Conservation (phyloP, 2,797 vertebrate species). For the Chrosomus eos region DNA sequence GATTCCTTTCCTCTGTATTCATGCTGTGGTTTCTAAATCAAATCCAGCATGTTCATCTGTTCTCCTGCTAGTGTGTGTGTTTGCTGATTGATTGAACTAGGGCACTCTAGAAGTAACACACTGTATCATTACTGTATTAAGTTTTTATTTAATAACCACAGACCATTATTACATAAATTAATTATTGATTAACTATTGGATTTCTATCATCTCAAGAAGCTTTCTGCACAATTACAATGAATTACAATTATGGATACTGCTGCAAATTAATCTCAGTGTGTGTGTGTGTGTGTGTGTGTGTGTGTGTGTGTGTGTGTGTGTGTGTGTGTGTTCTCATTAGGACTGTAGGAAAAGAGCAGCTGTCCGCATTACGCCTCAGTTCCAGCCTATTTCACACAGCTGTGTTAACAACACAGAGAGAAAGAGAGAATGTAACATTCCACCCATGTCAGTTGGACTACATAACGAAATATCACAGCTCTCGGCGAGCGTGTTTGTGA, state of each 20-base stretch:
- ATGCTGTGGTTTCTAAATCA: constrained; percentile 52
- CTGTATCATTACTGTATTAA: constrained; percentile 33
- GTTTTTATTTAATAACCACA: constrained; percentile 49
- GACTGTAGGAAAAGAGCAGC: constrained; percentile 51
- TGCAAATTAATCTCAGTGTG: constrained; percentile 4
- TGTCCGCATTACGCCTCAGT: constrained; percentile 55
- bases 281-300: constrained; percentile 36
- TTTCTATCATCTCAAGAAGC: constrained; percentile 33
- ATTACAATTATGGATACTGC: constrained; percentile 24
- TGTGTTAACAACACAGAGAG: constrained; percentile 52
- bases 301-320: too few species aligned
- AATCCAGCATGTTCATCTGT: constrained; percentile 56
- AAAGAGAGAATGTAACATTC: constrained; percentile 38
- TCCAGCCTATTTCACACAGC: constrained; percentile 59
- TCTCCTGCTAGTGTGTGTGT: constrained; percentile 35
- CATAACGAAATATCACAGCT: constrained; percentile 45
- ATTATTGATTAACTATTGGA: constrained; percentile 43
- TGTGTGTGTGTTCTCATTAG: constrained; percentile 51
- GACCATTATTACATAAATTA: constrained; percentile 33
- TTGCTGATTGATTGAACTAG: constrained; percentile 50
- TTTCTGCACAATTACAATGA: constrained; percentile 22
- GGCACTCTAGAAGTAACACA: constrained; percentile 36
- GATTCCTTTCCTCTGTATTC: constrained; percentile 58
- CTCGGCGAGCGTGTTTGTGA: background rate
- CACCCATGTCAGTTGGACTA: constrained; percentile 34